Evolutionary conservation across 2,888 invertebrate genomes (phyloP).

Genomic region (Caenorhabditis sulstoni): DNA sequence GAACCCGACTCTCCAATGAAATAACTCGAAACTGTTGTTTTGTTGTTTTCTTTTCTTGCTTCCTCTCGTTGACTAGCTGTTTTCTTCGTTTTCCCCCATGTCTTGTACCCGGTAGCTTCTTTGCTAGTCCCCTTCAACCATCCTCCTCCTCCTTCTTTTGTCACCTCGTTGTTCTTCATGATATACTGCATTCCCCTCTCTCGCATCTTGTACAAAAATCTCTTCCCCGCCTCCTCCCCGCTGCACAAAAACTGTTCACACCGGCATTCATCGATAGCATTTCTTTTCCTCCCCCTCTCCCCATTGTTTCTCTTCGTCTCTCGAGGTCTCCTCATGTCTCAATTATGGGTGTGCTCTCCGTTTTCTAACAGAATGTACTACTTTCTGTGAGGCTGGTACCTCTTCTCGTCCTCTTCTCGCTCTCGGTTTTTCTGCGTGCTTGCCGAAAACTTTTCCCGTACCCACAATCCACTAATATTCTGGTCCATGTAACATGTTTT

Average conservation of each 20-base stretch:
- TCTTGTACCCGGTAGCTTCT: background rate
- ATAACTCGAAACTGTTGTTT: background rate
- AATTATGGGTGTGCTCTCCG: background rate
- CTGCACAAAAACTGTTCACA: background rate
- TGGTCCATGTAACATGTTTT: no score
- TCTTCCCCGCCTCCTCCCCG: background rate
- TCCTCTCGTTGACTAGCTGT: slow-evolving; percentile 10
- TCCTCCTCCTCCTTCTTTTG: no score
- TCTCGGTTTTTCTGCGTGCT: slow-evolving; percentile 1
- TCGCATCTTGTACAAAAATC: background rate
- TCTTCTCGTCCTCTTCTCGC: background rate
- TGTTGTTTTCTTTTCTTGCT: background rate
- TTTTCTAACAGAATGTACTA: background rate
- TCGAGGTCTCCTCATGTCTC: background rate
- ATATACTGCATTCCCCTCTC: no score
- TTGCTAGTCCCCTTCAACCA: background rate
- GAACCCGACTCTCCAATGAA: background rate
- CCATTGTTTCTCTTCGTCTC: background rate
- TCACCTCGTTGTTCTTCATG: no score
- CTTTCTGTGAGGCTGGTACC: slow-evolving; percentile 10
- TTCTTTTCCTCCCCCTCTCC: background rate
- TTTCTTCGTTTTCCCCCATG: background rate
- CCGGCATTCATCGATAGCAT: background rate
- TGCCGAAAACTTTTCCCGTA: no score
- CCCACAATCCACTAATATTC: no score